These are phyloP conservation scores for Scolopax bukidnonensis DNA, from an alignment of 2,797 vertebrate genomes.

Conservation along the genomic window DNA sequence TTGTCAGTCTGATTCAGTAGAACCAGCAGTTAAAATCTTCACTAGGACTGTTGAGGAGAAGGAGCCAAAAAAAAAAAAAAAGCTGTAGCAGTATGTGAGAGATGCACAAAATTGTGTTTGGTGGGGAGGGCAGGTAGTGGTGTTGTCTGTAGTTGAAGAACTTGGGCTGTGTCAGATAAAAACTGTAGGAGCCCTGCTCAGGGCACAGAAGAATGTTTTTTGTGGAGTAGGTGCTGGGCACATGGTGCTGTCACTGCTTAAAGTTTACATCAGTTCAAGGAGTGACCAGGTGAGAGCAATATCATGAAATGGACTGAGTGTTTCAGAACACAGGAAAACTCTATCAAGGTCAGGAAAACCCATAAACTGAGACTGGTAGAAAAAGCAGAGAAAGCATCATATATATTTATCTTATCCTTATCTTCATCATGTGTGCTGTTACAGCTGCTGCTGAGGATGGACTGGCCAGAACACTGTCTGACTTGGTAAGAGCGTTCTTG, in stretches of 20 bases:
- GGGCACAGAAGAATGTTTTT: neutral
- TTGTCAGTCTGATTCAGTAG: neutral
- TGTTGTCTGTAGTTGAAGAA: neutral
- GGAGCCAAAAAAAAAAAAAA: neutral
- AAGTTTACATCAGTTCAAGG: neutral
- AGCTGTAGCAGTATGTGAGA: neutral
- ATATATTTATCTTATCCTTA: neutral
- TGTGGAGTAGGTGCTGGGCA: neutral
- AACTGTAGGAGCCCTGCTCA: neutral
- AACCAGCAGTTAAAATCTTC: neutral
- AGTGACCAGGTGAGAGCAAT: neutral
- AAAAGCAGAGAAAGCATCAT: neutral
- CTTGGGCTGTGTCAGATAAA: neutral
- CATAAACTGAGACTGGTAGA: neutral
- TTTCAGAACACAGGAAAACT: neutral
- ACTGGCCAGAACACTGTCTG: neutral
- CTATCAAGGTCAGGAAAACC: neutral
- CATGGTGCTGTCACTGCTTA: neutral
- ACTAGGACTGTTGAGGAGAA: neutral
- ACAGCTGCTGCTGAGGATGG: neutral
- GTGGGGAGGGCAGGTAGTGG: neutral
- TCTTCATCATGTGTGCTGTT: rapidly evolving
- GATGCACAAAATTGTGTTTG: neutral
- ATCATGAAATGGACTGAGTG: neutral
- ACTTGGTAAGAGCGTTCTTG: neutral